These are phyloP conservation scores for Clupea harengus DNA, from an alignment of 2,113 vertebrate species.

Conservation along the genomic window DNA sequence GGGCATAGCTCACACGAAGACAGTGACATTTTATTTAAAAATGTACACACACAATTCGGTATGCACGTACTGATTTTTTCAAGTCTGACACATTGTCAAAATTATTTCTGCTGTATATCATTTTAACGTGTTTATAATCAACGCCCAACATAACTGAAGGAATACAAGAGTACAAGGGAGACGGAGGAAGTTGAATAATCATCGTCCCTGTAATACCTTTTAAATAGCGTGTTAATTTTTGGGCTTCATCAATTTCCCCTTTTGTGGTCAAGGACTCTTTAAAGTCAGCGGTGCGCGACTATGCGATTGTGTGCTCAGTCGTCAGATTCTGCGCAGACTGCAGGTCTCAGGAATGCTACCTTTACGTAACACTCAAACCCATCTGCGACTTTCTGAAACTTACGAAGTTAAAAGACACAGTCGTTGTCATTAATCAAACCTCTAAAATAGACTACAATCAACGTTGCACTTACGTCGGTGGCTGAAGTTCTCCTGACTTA, in stretches of 20 bases:
- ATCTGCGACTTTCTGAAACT: not conserved
- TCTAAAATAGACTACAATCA: not conserved
- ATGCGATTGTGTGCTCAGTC: not conserved
- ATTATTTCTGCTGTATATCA: not conserved
- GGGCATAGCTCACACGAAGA: not conserved
- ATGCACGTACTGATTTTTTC: not conserved
- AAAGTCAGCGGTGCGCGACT: not conserved
- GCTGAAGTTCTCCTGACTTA: not conserved
- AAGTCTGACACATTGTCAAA: not conserved
- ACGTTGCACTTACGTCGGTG: not conserved
- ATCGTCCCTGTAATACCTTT: not conserved
- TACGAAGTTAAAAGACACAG: not conserved
- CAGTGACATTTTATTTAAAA: not conserved
- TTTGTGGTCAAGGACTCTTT: not conserved
- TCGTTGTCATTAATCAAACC: not conserved
- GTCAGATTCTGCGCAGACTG: slow-evolving; percentile 7
- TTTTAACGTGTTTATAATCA: not conserved
- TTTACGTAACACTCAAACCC: not conserved
- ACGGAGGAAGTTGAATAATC: not conserved
- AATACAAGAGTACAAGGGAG: not conserved
- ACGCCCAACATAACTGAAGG: not conserved
- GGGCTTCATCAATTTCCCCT: not conserved
- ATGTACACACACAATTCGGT: not conserved
- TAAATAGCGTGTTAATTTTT: not conserved
- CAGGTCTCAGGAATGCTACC: slow-evolving; percentile 5